phyloP scores from a whole-genome alignment of 1,140 invertebrate species.

The Scaptomyza graminum region DNA sequence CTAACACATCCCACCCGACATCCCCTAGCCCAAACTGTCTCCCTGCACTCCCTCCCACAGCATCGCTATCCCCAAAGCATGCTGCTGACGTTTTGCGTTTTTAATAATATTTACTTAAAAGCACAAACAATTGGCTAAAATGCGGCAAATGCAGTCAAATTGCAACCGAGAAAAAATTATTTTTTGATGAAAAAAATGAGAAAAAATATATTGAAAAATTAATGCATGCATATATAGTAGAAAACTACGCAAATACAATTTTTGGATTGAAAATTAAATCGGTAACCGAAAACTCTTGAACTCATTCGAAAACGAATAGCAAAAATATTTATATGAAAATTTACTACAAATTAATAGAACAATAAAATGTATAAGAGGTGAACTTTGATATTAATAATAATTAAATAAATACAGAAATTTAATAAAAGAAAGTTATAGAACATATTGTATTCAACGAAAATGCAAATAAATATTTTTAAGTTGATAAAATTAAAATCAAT shows the following conservation, averaged over 20 bases:
- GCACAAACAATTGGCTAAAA: slow-evolving; percentile 78
- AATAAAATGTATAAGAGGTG: no score
- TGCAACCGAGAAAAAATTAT: slow-evolving; percentile 34
- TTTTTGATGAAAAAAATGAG: slow-evolving; percentile 18
- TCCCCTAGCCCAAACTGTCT: background rate
- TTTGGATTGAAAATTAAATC: background rate
- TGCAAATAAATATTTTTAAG: no score
- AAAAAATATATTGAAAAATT: slow-evolving; percentile 45
- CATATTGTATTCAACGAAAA: no score
- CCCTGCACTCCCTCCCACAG: slow-evolving; percentile 16
- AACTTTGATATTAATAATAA: no score
- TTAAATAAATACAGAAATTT: no score
- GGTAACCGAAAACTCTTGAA: slow-evolving; percentile 21
- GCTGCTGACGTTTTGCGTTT: slow-evolving; percentile 63
- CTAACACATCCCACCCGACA: background rate
- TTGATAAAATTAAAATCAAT: no score
- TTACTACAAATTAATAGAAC: no score
- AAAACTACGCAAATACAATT: slow-evolving; percentile 53
- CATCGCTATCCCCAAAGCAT: background rate
- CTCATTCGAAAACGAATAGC: background rate
- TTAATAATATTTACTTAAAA: slow-evolving; percentile 79
- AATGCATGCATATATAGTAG: slow-evolving; percentile 49
- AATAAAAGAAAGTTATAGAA: no score
- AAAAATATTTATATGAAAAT: background rate
- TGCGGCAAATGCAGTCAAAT: slow-evolving; percentile 53